phyloP scores from a whole-genome alignment of 2,113 vertebrate genomes.

The Myanophis thanlyinensis region DNA sequence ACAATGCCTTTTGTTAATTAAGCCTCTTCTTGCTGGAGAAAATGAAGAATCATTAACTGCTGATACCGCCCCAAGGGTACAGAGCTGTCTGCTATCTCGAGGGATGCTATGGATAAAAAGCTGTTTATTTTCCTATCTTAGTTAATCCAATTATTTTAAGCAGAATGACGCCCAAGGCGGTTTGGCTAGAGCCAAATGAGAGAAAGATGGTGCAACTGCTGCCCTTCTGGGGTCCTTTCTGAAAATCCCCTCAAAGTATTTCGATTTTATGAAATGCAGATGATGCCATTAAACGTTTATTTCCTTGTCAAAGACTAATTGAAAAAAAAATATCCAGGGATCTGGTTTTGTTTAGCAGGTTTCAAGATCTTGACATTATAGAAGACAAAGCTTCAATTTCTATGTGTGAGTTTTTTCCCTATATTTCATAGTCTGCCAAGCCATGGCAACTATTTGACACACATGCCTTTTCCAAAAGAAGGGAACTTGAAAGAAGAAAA shows the following conservation, averaged over 20 bases:
- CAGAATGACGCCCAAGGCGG: constrained; percentile 19
- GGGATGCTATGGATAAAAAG: constrained; percentile 31
- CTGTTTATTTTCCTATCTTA: constrained; percentile 47
- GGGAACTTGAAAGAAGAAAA: not conserved
- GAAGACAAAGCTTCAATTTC: not conserved
- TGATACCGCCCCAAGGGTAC: constrained; percentile 26
- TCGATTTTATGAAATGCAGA: constrained; percentile 25
- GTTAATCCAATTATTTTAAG: constrained; percentile 49
- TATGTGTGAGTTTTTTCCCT: constrained; percentile 24
- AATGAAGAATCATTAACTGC: constrained; percentile 45
- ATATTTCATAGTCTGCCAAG: constrained; percentile 27
- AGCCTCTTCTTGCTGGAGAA: constrained; percentile 38
- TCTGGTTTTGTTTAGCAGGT: not conserved
- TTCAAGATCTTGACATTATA: not conserved
- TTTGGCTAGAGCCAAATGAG: constrained; percentile 41
- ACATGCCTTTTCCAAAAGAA: not conserved
- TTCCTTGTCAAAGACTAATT: not conserved
- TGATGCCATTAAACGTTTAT: not conserved
- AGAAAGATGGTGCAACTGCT: not conserved
- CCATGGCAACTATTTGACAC: constrained; percentile 21
- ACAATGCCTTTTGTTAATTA: constrained; percentile 57
- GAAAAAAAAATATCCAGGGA: not conserved
- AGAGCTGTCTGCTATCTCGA: constrained; percentile 25
- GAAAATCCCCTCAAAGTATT: constrained; percentile 2
- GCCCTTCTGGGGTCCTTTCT: not conserved